These are phyloP conservation scores for Rhagologus leucostigma DNA, from an alignment of 2,113 vertebrate species.

Conservation along the genomic window DNA sequence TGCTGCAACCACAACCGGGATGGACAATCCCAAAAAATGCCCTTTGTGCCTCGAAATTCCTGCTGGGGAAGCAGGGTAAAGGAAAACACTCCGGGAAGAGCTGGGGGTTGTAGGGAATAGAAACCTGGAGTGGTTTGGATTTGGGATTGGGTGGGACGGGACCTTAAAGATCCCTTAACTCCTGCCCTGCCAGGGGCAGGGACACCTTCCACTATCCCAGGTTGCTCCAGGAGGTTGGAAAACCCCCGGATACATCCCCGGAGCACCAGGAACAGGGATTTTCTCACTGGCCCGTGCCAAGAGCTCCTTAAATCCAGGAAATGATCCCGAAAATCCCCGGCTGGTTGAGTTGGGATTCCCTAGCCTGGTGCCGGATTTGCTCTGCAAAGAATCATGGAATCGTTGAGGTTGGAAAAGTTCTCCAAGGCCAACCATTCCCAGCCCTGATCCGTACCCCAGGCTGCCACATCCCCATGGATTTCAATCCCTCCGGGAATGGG, in stretches of 20 bases:
- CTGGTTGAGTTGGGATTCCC: fast-evolving
- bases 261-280: not conserved
- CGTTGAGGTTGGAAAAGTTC: not conserved
- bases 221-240: not conserved
- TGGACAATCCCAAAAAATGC: not conserved
- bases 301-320: not conserved
- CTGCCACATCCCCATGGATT: fast-evolving
- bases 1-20: fast-evolving
- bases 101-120: not conserved
- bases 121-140: not conserved
- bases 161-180: not conserved
- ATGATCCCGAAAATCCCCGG: not conserved
- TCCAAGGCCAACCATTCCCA: not conserved
- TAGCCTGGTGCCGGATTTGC: fast-evolving
- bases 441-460: fast-evolving
- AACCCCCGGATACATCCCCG: not conserved
- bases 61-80: no score
- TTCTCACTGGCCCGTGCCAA: fast-evolving
- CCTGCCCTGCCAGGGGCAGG: not conserved
- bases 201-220: not conserved
- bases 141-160: not conserved
- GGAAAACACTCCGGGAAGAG: not conserved
- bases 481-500: not conserved
- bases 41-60: not conserved
- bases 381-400: fast-evolving